Percentiles rank a stretch among this genome's conserved stretches.
Conservation (phyloP, 2,888 invertebrate species). For the Tridacna crocea region DNA sequence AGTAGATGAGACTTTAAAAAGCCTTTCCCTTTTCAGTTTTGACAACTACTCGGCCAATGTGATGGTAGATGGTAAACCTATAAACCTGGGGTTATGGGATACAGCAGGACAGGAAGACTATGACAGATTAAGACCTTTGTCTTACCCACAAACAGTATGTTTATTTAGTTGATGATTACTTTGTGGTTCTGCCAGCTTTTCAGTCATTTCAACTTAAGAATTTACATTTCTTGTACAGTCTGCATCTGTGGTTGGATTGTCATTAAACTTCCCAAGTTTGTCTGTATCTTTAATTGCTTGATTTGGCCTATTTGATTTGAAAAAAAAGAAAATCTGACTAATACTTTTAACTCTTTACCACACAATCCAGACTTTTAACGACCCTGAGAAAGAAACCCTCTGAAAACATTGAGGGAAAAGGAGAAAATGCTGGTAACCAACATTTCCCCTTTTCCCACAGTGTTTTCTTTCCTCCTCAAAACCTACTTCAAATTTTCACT, state of each 20-base stretch:
- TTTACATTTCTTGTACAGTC: not conserved
- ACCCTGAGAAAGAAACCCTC: too few species aligned
- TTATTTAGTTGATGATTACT: not conserved
- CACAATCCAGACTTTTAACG: too few species aligned
- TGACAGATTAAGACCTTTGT: conserved; percentile 97
- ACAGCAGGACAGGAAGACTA: conserved; percentile 97
- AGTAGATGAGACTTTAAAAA: too few species aligned
- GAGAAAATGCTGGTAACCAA: not conserved
- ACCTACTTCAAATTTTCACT: too few species aligned
- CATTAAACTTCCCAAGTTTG: not conserved
- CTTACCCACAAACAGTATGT: conserved; percentile 95
- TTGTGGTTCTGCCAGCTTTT: not conserved
- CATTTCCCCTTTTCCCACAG: conserved; percentile 1
- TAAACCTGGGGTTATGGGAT: conserved; percentile 98
- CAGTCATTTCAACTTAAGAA: not conserved
- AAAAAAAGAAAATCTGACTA: too few species aligned
- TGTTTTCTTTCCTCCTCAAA: too few species aligned
- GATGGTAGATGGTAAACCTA: conserved; percentile 99
- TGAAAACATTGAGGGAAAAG: conserved; percentile 5
- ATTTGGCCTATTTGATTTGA: not conserved
- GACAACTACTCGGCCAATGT: conserved; percentile 99
- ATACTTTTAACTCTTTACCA: too few species aligned
- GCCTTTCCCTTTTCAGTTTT: conserved; percentile 87
- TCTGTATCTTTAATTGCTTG: not conserved
- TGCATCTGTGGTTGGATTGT: not conserved